Base-by-base conservation (phyloP, 1,140 invertebrate species). In the Hetaerina americana region DNA sequence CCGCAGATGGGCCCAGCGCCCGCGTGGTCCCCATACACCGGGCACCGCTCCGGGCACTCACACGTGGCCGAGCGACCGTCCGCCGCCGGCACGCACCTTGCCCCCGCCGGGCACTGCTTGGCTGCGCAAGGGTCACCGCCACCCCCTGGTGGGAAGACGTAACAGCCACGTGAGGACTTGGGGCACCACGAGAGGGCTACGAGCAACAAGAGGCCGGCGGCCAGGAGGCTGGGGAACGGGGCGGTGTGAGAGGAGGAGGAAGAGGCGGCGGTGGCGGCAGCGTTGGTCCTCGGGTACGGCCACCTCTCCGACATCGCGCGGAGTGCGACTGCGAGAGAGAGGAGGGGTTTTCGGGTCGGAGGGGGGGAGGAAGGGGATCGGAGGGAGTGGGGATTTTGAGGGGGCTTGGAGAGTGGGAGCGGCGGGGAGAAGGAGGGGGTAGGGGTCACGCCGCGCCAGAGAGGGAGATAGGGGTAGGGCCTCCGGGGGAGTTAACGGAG, bases 1-100 rank as follows among this genome's bases (percentile, higher is more conserved):
- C 89, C 92, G 78, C 91, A 93, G 66, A 93, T 86, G 5, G 90
- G 86, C 57, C 86, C 80, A 5, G 89, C 90, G 66, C 88, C 90
- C 68, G 89, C 84, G 81, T 90, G 90, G 81, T 93, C 91, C 0
- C 92, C 92, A 79, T 91, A 90, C 79, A 85, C 90, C 66, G 88
- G 88, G 80, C 92, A 95, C 31, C 86, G 86, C 27, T 87, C 84
- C 5, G 90, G 86, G 79, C 92, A 93, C 76, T 90, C 85, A 79
- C 92, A 93, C 76, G 82, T 86, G 68, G 90, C 88, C 31, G 85
- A 85, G 24, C 84, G 85, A 2, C 91, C 92, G 79, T 94, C 91
- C n/a, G 87, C 80, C 12, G 88, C 87, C 40, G 90, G 84, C 27
- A 91, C 86, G 80, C 93, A 95, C 70, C 87, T 84, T 72, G 90